Base-by-base conservation (phyloP, 2,888 invertebrate genomes). In the Euzetes globulus region DNA sequence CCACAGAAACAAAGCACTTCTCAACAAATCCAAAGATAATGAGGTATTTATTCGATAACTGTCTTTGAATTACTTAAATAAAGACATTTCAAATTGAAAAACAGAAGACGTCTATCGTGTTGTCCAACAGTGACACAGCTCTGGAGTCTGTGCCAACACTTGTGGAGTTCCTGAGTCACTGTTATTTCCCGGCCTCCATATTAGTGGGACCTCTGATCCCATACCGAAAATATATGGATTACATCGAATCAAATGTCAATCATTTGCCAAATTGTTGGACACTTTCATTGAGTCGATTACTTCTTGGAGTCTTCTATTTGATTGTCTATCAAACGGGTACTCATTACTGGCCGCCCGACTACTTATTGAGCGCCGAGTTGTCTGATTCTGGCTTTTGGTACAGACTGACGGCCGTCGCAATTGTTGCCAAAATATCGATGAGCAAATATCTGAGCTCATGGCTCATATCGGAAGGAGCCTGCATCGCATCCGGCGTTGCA, bases 371-470 rank as follows among this genome's bases (percentile, higher is more conserved):
- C 7, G 78, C 80, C 6, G 81, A 81, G 22, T 86, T 83, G 25
- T 6, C 27, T 1, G 33, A 47, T 0, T 63, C 63, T 17, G 41
- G 41, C 6, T 65, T 76, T 58, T 65, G 52, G n/a, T 72, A 27
- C 33, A 71, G 63, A 41, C 25, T 72, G 37, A 76, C 76, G n/a
- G 37, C 63, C 1, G 60, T 75, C 22, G 75, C 76, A 15, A 68
- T 76, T 5, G 50, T 63, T 5, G 27, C 60, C 22, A 76, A 76
- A 68, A 29, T 76, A 0, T 72, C 65, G 11, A 47, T 97, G 7
- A 93, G 92, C 83, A 95, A 95, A 82, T 98, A 98, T 81, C 90
- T 96, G 72, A 90, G 91, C 0, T 91, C 91, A 81, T 98, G 97
- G 97, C 85, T 97, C 63, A 85, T 98, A 22, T 88, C 92, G 84